These are phyloP conservation scores for Lontra canadensis DNA, from an alignment of 2,113 vertebrate species.

Conservation along the genomic window DNA sequence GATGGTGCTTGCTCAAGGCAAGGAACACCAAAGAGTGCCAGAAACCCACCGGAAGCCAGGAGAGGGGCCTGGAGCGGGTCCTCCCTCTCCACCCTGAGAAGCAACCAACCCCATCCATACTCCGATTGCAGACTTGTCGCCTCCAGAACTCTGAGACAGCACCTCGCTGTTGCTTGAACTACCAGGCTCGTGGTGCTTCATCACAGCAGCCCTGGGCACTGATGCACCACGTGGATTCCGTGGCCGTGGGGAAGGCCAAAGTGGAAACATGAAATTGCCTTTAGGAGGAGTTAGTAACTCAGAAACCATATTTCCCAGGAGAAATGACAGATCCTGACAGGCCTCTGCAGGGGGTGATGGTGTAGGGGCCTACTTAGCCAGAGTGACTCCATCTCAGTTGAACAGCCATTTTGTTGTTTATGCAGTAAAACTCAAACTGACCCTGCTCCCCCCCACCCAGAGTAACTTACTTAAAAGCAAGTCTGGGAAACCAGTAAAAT, in stretches of 20 bases:
- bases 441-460: too few species aligned
- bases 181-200: fast-evolving
- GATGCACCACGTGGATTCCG: background rate
- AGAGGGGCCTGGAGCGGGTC: background rate
- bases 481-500: too few species aligned
- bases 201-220: background rate
- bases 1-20: background rate
- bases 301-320: background rate
- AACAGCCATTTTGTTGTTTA: too few species aligned
- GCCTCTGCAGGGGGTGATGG: fast-evolving
- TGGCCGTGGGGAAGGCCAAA: background rate
- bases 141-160: background rate
- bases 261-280: background rate
- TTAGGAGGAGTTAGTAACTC: background rate
- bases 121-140: fast-evolving
- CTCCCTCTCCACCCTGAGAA: background rate
- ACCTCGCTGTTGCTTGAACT: too few species aligned
- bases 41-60: background rate
- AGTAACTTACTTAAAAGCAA: too few species aligned
- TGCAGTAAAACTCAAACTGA: too few species aligned
- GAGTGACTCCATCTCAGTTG: too few species aligned
- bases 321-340: background rate
- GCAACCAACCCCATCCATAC: background rate
- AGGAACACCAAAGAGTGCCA: background rate
- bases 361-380: too few species aligned